Evolutionary conservation across 2,888 invertebrate species (phyloP), one percentile per base, ranked within the genome.

Genomic region (Drosophila macrospina): DNA sequence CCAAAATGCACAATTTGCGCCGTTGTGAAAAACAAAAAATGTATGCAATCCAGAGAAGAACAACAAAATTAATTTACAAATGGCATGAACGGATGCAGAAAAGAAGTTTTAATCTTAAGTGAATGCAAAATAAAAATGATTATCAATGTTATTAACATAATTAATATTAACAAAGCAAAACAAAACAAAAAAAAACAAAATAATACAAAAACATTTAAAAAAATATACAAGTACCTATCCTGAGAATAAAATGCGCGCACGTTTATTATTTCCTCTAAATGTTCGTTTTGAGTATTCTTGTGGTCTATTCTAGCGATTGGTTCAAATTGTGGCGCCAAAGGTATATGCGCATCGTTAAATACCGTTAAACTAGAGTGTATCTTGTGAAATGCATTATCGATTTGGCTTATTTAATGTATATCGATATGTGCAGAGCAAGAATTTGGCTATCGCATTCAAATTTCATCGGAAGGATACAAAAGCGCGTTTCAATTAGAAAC

Each of bases 61-160:
- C 74, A 78, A 32, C 16, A 47, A 47, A 87, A 86, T 85, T 74
- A 75, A 87, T 75, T 78, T 84, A 82, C 78, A 73, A 76, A 75
- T 59, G 63, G 70, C 66, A 86, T 66, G 45, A 74, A 76, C 61
- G 74, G 56, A 72, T 62, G 72, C 68, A 88, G 73, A 77, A 55
- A 78, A 78, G 56, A 81, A 78, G 71, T 78, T 81, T 87, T 88
- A 87, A 78, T 70, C 78, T 84, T 87, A 89, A 82, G 88, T 79
- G 72, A 90, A 80, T 66, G 78, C 74, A 67, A 77, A 74, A 62
- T 51, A 72, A 66, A 63, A 57, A 85, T 82, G 80, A 90, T 89
- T 91, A 91, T 91, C 90, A 90, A 90, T 90, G 91, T 91, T 90
- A 90, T 90, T 91, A 90, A 88, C 89, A 90, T 88, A 87, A 88